Conservation (phyloP, 2,113 vertebrate species). For the Aspidoscelis tigris region DNA sequence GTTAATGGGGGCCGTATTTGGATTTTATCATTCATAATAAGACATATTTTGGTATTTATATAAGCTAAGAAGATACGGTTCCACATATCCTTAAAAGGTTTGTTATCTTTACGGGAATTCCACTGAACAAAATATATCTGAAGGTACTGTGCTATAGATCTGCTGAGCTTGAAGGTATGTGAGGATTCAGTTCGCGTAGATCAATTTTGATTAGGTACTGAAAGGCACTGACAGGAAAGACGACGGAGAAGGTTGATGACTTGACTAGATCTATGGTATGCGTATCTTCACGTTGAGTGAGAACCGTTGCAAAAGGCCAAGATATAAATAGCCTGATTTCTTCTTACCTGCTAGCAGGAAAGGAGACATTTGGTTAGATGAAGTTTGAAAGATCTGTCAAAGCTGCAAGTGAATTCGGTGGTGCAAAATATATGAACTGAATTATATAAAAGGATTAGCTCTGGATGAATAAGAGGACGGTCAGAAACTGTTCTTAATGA, state of each 20-base stretch:
- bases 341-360: not conserved
- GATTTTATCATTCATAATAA: not conserved
- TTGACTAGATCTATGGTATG: not conserved
- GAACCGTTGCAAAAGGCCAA: not conserved
- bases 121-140: not conserved
- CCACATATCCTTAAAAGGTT: not conserved
- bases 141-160: no score
- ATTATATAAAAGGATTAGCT: not conserved
- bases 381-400: not conserved
- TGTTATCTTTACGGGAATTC: not conserved
- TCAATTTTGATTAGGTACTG: not conserved
- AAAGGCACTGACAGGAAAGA: constrained; percentile 10
- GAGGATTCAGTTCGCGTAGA: not conserved
- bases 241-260: not conserved
- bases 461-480: not conserved
- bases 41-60: not conserved
- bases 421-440: not conserved
- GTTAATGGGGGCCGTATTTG: not conserved
- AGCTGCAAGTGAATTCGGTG: not conserved
- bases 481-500: not conserved
- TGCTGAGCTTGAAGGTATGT: not conserved
- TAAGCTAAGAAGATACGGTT: not conserved
- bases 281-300: not conserved
- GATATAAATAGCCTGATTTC: not conserved
- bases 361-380: not conserved